These are phyloP conservation scores for Lysiphlebus fabarum DNA, from an alignment of 1,140 invertebrate genomes.

Conservation along the genomic window DNA sequence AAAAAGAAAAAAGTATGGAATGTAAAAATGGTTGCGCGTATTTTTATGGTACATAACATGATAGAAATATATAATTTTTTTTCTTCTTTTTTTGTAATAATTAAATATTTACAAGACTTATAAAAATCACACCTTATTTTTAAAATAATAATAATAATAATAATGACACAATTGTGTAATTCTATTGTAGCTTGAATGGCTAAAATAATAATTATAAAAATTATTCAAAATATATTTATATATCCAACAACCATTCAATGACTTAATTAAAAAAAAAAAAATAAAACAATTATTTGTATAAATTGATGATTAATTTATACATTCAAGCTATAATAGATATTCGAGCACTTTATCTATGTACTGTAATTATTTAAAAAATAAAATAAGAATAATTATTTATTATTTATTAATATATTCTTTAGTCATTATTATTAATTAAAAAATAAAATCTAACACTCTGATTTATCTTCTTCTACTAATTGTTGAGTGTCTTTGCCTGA, in stretches of 20 bases:
- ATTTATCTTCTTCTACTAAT: slow-evolving; percentile 82
- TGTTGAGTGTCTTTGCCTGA: slow-evolving; percentile 90
- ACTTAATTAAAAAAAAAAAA: slow-evolving; percentile 1
- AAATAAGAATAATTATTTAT: not conserved
- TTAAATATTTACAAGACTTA: slow-evolving; percentile 24
- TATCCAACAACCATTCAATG: slow-evolving; percentile 13
- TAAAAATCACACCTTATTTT: slow-evolving; percentile 13
- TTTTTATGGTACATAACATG: slow-evolving; percentile 23
- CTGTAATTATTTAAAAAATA: slow-evolving; percentile 16
- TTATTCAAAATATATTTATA: slow-evolving; percentile 10
- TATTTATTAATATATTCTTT: not conserved
- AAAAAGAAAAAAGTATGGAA: not conserved
- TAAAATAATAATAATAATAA: not conserved
- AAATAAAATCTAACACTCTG: slow-evolving; percentile 53
- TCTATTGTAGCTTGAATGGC: slow-evolving; percentile 30
- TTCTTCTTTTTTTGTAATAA: slow-evolving; percentile 7
- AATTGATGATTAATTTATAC: slow-evolving; percentile 12
- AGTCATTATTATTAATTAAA: not conserved
- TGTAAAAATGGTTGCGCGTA: not conserved
- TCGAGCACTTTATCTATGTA: slow-evolving; percentile 32
- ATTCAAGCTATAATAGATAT: slow-evolving; percentile 37
- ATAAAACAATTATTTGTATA: too few species aligned
- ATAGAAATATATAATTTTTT: slow-evolving; percentile 1
- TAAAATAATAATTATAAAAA: not conserved
- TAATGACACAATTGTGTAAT: slow-evolving; percentile 40